A percentile compares a stretch with the other conserved stretches of the same genome.
phyloP scores from a whole-genome alignment of 2,113 vertebrate species.

The Fregetta grallaria region DNA sequence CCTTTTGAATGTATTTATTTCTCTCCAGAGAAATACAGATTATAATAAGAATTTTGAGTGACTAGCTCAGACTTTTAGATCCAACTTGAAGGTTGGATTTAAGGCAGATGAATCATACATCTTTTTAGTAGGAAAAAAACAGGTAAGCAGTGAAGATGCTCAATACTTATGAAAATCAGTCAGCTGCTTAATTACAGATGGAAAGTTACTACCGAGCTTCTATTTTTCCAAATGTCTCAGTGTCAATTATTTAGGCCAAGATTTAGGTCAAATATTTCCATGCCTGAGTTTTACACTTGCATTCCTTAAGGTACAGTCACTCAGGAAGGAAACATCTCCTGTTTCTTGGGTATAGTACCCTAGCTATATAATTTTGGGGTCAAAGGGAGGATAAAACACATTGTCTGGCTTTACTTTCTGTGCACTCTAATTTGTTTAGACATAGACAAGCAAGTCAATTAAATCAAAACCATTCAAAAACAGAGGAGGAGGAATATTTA shows the following conservation, averaged over 20 bases:
- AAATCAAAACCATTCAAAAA: neutral
- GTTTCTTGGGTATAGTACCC: neutral
- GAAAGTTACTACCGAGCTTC: neutral
- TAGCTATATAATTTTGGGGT: neutral
- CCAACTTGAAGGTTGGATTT: neutral
- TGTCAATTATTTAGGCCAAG: neutral
- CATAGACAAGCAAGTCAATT: neutral
- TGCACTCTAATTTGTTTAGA: neutral
- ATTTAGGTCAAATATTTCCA: neutral
- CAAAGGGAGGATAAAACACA: neutral
- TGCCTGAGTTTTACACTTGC: neutral
- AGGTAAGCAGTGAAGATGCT: neutral
- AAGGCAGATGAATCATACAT: neutral
- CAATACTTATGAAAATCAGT: neutral
- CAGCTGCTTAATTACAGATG: neutral
- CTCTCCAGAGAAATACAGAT: neutral
- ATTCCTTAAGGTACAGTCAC: neutral
- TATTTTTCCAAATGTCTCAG: neutral
- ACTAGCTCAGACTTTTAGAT: neutral
- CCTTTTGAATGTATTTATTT: neutral
- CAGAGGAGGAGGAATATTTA: neutral
- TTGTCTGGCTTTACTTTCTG: neutral
- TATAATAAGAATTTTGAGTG: neutral
- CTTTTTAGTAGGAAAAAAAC: neutral
- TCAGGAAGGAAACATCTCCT: neutral